Percentiles rank a stretch among this genome's conserved stretches.
Evolutionary conservation across 2,113 vertebrate genomes (phyloP).

Genomic region (Zosterops hypoxanthus): DNA sequence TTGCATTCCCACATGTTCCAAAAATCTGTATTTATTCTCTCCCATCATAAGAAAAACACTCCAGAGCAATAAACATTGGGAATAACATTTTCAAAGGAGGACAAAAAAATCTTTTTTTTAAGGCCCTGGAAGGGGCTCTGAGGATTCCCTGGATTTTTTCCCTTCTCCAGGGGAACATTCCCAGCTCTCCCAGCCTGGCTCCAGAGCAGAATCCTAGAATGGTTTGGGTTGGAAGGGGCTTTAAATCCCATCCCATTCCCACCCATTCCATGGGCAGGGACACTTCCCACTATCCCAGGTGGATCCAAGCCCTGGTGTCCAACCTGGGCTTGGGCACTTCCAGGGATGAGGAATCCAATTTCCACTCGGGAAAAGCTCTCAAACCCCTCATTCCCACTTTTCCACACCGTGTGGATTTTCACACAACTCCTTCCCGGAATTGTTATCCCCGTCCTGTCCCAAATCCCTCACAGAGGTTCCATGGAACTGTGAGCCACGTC

Average conservation of each 20-base stretch:
- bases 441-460: neutral
- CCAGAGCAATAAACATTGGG: too few species aligned
- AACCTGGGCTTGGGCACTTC: neutral
- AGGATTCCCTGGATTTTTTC: rapidly evolving
- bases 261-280: too few species aligned
- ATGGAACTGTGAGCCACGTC: neutral
- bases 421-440: rapidly evolving
- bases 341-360: too few species aligned
- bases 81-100: too few species aligned
- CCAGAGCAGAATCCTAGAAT: too few species aligned
- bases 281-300: neutral
- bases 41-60: too few species aligned
- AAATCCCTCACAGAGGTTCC: neutral
- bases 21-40: too few species aligned
- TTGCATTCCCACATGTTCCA: too few species aligned
- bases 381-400: neutral
- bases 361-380: neutral
- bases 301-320: rapidly evolving
- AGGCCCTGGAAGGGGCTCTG: neutral
- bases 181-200: neutral
- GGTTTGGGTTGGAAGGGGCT: too few species aligned
- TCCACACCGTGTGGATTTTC: neutral
- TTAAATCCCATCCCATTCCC: neutral
- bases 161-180: neutral
- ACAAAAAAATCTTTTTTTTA: too few species aligned